Base-by-base conservation (phyloP, 92 coral and sea anemone genomes). In the Palythoa caribaeorum region DNA sequence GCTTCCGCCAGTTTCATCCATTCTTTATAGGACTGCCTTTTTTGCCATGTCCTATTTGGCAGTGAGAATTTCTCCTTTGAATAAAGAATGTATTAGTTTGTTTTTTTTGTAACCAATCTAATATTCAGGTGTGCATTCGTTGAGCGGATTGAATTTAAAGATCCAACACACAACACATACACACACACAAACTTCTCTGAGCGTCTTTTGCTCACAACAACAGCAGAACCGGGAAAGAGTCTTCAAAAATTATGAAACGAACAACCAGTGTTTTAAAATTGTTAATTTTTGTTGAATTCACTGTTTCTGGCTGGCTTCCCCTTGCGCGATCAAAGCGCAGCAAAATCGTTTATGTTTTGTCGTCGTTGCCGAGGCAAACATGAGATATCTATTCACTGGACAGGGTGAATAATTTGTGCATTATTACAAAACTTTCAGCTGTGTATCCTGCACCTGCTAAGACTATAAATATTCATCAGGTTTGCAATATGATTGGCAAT, bases 381-480 rank as follows among this genome's bases (percentile, higher is more conserved):
- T 44, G 69, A 81, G 36, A 65, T 81, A 81, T 81, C 86, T 76
- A 81, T 69, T 66, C 86, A 65, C 59, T 81, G 86, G 86, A 81
- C 71, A 28, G 76, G 86, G 86, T 66, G 86, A 81, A 81, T 81
- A 79, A 79, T 60, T 79, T 79, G 73, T 40, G 73, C 16, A 66
- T 40, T 81, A 81, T 81, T 44, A 81, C 86, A 81, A 79, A 59
- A 77, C 86, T 35, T 35, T 81, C 86, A 81, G 86, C 86, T 81
- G 86, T 66, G 47, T 68, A 66, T 66, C 73, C 62, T 81, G 86
- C 86, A 81, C 86, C 86, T 81, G 86, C 86, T 66, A 79, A 16
- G 62, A 0, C 2, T 74, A 91, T 93, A n/a, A 93, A 93, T 94
- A 94, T 94, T 90, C 90, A 94, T 88, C 89, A 90, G 38, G 38